phyloP scores from a whole-genome alignment of 2,888 invertebrate species.

The Oxycera nigricornis region DNA sequence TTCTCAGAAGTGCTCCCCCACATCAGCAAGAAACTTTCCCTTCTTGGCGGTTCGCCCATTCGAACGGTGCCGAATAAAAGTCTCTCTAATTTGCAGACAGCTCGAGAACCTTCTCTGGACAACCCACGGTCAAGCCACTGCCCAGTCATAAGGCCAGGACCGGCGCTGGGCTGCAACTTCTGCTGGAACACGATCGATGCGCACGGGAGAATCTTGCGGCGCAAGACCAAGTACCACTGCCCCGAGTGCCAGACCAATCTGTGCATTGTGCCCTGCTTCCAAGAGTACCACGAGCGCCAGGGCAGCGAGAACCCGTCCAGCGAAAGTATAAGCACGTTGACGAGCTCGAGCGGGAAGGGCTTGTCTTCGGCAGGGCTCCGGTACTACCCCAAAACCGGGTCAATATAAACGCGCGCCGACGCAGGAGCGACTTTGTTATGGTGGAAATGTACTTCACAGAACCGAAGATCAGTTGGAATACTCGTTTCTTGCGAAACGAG shows the following conservation, averaged over 20 bases:
- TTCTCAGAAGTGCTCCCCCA: no score
- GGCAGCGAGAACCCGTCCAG: slow-evolving; percentile 54
- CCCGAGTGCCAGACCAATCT: slow-evolving; percentile 89
- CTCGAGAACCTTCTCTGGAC: slow-evolving; percentile 61
- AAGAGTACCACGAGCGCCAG: slow-evolving; percentile 79
- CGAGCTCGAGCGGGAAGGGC: slow-evolving; percentile 47
- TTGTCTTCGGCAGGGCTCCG: slow-evolving; percentile 49
- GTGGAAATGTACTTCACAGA: no score
- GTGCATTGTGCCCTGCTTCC: slow-evolving; percentile 89
- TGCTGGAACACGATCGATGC: slow-evolving; percentile 91
- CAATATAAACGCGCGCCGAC: slow-evolving; percentile 55
- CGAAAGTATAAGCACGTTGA: slow-evolving; percentile 49
- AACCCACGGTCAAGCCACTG: slow-evolving; percentile 77
- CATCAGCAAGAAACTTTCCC: no score
- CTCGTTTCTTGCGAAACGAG: slow-evolving; percentile 13
- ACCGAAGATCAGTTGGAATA: no score
- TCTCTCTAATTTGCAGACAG: slow-evolving; percentile 55
- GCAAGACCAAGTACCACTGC: slow-evolving; percentile 90
- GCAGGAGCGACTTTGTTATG: slow-evolving; percentile 15
- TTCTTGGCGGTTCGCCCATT: no score
- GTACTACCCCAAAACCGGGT: slow-evolving; percentile 60
- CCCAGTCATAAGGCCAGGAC: slow-evolving; percentile 81
- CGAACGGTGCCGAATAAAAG: no score
- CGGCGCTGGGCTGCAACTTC: slow-evolving; percentile 86
- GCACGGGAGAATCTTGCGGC: slow-evolving; percentile 79